These are phyloP conservation scores for Drosophila ambigua DNA, from an alignment of 1,140 invertebrate genomes.

Conservation along the genomic window DNA sequence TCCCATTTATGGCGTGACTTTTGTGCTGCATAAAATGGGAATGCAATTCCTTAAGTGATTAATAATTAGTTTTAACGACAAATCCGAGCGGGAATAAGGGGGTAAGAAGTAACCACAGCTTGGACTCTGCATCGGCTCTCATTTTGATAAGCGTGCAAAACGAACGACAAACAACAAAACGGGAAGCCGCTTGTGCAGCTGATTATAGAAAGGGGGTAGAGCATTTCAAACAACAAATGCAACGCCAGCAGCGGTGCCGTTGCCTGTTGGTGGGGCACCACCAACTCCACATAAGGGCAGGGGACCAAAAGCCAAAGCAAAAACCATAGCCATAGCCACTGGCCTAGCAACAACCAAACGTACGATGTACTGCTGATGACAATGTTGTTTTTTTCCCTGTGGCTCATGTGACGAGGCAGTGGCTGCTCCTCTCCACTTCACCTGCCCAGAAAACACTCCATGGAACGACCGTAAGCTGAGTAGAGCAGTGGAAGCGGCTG, in stretches of 20 bases:
- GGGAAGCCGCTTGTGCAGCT: slow-evolving; percentile 38
- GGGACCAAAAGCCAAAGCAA: not conserved
- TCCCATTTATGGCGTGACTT: no score
- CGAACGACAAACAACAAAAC: slow-evolving; percentile 19
- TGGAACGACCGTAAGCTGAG: not conserved
- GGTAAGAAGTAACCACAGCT: slow-evolving; percentile 25
- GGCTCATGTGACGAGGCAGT: no score
- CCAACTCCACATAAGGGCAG: not conserved
- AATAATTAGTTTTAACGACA: no score
- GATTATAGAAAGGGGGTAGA: slow-evolving; percentile 34
- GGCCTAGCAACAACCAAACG: slow-evolving; percentile 27
- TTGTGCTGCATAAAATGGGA: no score
- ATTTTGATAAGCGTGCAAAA: slow-evolving; percentile 62
- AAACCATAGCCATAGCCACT: slow-evolving; percentile 12
- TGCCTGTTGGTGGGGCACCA: slow-evolving; percentile 23
- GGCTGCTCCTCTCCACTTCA: slow-evolving; percentile 3
- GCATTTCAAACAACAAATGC: slow-evolving; percentile 20
- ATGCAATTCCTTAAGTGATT: no score
- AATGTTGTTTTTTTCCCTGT: no score
- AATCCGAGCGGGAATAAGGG: slow-evolving; percentile 23
- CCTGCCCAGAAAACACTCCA: slow-evolving; percentile 15
- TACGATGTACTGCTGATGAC: slow-evolving; percentile 1
- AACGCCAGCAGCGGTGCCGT: not conserved
- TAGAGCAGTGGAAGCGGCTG: not conserved
- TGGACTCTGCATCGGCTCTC: slow-evolving; percentile 7